These are phyloP conservation scores for Aurelia sp. DNA, from an alignment of 30 jellyfish, hydroid and myxozoan genomes.

Conservation along the genomic window DNA sequence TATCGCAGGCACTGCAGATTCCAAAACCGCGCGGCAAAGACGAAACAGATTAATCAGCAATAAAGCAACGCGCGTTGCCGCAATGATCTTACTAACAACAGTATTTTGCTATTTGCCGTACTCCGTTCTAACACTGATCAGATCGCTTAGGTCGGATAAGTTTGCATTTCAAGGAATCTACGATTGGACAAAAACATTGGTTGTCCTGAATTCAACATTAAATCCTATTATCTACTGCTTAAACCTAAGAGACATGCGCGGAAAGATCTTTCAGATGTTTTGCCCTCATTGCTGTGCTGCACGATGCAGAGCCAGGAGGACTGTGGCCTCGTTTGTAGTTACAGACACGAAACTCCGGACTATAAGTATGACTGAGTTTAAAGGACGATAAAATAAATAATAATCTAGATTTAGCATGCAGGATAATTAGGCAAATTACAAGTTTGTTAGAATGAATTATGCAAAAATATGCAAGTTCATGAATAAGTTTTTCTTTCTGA, in stretches of 20 bases:
- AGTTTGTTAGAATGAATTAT: too few relatives aligned
- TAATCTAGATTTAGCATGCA: too few relatives aligned
- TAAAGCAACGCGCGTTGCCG: constrained; percentile 68
- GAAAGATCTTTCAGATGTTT: constrained; percentile 7
- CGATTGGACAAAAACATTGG: constrained; percentile 71
- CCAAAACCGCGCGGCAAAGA: background rate
- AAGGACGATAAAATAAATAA: too few relatives aligned
- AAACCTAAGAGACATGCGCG: constrained; percentile 47
- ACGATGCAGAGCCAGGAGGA: too few relatives aligned
- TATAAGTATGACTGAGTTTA: too few relatives aligned
- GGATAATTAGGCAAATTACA: too few relatives aligned
- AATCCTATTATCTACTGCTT: constrained; percentile 59
- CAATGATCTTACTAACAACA: constrained; percentile 13
- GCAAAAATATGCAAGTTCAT: too few relatives aligned
- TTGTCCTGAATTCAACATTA: constrained; percentile 53
- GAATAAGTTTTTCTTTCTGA: too few relatives aligned
- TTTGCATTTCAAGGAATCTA: constrained; percentile 51
- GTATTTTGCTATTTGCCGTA: constrained; percentile 52
- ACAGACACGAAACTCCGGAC: too few relatives aligned
- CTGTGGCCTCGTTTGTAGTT: too few relatives aligned
- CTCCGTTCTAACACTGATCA: constrained; percentile 40
- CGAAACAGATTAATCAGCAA: constrained; percentile 12
- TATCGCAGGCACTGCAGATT: background rate
- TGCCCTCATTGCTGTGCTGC: too few relatives aligned
- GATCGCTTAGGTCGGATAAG: constrained; percentile 14